Evolutionary conservation across 2,797 vertebrate genomes (phyloP).

Genomic region (Garrulus glandarius): DNA sequence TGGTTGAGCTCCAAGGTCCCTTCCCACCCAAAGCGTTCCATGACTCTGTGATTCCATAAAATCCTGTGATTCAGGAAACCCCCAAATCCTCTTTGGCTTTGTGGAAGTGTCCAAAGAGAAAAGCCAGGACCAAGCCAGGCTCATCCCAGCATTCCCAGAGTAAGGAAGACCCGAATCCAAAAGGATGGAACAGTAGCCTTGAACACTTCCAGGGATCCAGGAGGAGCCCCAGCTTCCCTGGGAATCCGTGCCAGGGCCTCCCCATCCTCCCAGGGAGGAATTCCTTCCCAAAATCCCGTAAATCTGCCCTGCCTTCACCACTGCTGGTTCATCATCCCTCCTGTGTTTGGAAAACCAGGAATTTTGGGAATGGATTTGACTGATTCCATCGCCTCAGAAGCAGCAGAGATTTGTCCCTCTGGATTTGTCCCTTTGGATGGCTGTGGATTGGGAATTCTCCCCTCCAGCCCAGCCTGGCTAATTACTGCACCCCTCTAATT

Average conservation of each 20-base stretch:
- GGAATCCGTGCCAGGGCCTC: neutral
- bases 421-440: neutral
- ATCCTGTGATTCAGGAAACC: accelerated
- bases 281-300: neutral
- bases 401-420: neutral
- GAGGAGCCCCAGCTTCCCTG: neutral
- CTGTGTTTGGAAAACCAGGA: neutral
- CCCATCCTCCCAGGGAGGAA: neutral
- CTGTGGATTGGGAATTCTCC: neutral
- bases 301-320: neutral
- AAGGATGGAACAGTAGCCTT: neutral
- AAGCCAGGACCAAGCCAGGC: neutral
- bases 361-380: neutral
- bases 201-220: neutral
- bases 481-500: neutral
- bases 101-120: neutral
- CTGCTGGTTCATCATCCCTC: neutral
- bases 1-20: neutral
- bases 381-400: accelerated
- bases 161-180: accelerated
- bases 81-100: neutral
- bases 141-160: neutral
- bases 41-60: accelerated
- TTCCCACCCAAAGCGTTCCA: neutral
- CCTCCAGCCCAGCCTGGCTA: neutral